phyloP scores from a whole-genome alignment of 2,113 vertebrate genomes.

The Sceloporus tristichus region DNA sequence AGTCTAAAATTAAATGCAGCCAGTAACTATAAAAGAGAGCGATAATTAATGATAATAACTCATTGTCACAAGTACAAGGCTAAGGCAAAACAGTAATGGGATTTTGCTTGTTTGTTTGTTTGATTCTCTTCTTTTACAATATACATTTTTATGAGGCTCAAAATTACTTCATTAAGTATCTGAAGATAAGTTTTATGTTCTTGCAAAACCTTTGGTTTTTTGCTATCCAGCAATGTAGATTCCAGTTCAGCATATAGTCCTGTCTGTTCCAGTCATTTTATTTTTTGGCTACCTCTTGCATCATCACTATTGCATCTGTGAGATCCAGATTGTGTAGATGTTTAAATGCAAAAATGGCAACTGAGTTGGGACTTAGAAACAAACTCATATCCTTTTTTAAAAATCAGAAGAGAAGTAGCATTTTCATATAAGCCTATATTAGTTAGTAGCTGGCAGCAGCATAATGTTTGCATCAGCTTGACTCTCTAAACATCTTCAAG shows the following conservation, averaged over 20 bases:
- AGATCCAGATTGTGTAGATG: background rate
- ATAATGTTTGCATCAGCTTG: background rate
- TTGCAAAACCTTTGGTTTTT: slow-evolving; percentile 58
- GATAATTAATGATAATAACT: slow-evolving; percentile 83
- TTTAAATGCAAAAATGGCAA: background rate
- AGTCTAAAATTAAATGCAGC: slow-evolving; percentile 77
- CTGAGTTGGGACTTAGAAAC: background rate
- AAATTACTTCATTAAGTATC: slow-evolving; percentile 70
- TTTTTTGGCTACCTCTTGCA: background rate
- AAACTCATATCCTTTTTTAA: too few relatives aligned
- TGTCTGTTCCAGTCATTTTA: background rate
- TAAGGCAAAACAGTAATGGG: slow-evolving; percentile 62
- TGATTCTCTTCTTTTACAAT: slow-evolving; percentile 64
- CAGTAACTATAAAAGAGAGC: slow-evolving; percentile 76
- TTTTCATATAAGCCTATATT: background rate
- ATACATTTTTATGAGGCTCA: slow-evolving; percentile 72
- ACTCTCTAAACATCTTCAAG: background rate
- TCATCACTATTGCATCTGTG: too few relatives aligned
- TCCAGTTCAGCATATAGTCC: slow-evolving; percentile 30
- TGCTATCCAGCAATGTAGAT: background rate
- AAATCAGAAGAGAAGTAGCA: background rate
- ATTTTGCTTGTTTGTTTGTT: slow-evolving; percentile 32
- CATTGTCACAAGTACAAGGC: slow-evolving; percentile 69
- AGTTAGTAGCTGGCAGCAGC: background rate
- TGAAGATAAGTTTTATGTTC: slow-evolving; percentile 62